Percentiles rank a stretch among this genome's conserved stretches.
Evolutionary conservation across 30 jellyfish, hydroid and myxozoan species (phyloP).

Genomic region (Mastigias papua): DNA sequence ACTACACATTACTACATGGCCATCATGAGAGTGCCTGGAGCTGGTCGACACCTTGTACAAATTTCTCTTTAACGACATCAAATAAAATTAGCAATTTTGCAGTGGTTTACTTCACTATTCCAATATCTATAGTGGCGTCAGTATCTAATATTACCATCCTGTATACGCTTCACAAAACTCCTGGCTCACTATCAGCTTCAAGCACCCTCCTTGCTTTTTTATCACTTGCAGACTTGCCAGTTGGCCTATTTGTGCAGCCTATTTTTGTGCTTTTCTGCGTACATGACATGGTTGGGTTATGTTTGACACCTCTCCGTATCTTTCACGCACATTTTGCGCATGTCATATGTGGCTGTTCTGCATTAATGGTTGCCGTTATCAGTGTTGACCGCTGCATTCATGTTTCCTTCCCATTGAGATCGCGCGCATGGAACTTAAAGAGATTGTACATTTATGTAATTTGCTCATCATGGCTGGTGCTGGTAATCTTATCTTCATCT

Average conservation of each 20-base stretch:
- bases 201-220: slow-evolving; percentile 6
- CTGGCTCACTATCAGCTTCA: not conserved
- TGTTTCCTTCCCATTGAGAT: slow-evolving; percentile 27
- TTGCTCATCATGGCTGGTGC: not conserved
- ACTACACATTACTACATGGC: not conserved
- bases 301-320: not conserved
- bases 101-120: slow-evolving; percentile 3
- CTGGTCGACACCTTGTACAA: not conserved
- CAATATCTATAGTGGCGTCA: not conserved
- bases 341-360: slow-evolving; percentile 36
- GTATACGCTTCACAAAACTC: not conserved
- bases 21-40: not conserved
- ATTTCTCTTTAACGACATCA: not conserved
- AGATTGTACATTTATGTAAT: not conserved
- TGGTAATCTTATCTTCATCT: not conserved
- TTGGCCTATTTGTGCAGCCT: slow-evolving; percentile 12
- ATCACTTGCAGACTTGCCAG: slow-evolving; percentile 2
- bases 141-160: not conserved
- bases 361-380: slow-evolving; percentile 5
- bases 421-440: slow-evolving; percentile 16
- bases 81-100: not conserved
- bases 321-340: slow-evolving; percentile 16
- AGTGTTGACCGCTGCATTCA: slow-evolving; percentile 34
- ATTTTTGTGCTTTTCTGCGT: slow-evolving; percentile 1
- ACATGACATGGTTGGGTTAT: not conserved